Conservation (phyloP, 1,140 invertebrate genomes). For the Galleria mellonella region DNA sequence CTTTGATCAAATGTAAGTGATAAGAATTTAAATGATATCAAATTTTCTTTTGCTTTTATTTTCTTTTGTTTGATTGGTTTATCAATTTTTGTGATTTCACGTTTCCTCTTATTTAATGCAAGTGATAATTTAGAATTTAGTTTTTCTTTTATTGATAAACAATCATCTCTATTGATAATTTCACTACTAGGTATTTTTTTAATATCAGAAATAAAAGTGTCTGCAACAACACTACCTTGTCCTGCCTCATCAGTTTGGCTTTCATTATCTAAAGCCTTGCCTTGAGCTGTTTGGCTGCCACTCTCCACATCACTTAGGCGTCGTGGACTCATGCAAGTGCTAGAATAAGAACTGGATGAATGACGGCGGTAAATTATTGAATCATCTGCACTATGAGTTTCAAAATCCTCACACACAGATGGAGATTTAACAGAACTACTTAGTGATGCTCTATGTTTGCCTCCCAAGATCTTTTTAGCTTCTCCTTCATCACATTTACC, state of each 20-base stretch:
- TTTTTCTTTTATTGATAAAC: slow-evolving; percentile 61
- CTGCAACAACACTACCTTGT: slow-evolving; percentile 10
- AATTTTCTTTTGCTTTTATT: slow-evolving; percentile 12
- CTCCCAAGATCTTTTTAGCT: slow-evolving; percentile 63
- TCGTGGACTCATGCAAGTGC: slow-evolving; percentile 74
- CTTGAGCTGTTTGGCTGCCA: slow-evolving; percentile 8
- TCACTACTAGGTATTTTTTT: slow-evolving; percentile 22
- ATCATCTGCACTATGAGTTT: slow-evolving; percentile 79
- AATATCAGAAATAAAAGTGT: slow-evolving; percentile 37
- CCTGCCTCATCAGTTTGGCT: slow-evolving; percentile 12
- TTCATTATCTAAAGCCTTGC: slow-evolving; percentile 10
- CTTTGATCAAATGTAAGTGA: slow-evolving; percentile 42
- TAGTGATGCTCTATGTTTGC: slow-evolving; percentile 49
- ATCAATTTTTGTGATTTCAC: slow-evolving; percentile 43
- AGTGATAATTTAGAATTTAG: slow-evolving; percentile 56
- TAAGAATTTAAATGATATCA: slow-evolving; percentile 36
- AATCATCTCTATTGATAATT: slow-evolving; percentile 59
- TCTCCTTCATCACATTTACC: slow-evolving; percentile 52
- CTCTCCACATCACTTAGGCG: slow-evolving; percentile 58
- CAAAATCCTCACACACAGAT: slow-evolving; percentile 75
- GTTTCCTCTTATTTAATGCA: slow-evolving; percentile 61
- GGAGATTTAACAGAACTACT: slow-evolving; percentile 67
- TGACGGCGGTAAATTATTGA: slow-evolving; percentile 87
- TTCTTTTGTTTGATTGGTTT: slow-evolving; percentile 45
- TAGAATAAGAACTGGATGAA: slow-evolving; percentile 88